Percentiles rank a stretch among this genome's conserved stretches.
phyloP scores from a whole-genome alignment of 1,140 invertebrate genomes.

The Pogonomyrmex californicus region DNA sequence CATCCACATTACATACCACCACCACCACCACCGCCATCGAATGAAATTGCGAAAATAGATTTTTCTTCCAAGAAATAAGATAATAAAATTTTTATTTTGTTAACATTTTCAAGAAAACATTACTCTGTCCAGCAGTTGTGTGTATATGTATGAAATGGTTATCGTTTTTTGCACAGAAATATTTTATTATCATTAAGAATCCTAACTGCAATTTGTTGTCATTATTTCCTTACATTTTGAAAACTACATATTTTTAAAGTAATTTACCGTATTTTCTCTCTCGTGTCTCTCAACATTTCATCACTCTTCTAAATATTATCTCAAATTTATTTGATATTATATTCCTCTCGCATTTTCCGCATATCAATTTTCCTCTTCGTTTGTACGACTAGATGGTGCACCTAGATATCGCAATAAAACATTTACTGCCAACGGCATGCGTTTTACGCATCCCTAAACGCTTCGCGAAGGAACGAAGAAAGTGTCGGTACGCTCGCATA shows the following conservation, averaged over 20 bases:
- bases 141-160: not conserved
- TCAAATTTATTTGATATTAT: not conserved
- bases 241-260: not conserved
- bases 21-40: not conserved
- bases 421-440: slow-evolving; percentile 40
- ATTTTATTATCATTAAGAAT: slow-evolving; percentile 15
- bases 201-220: not conserved
- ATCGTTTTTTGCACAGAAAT: not conserved
- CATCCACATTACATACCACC: slow-evolving; percentile 23
- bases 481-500: slow-evolving; percentile 25
- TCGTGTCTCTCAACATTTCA: too few relatives aligned
- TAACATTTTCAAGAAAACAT: not conserved
- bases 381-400: slow-evolving; percentile 18
- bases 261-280: not conserved
- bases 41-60: not conserved
- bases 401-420: slow-evolving; percentile 41
- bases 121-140: not conserved
- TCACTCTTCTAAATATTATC: not conserved
- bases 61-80: not conserved
- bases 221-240: not conserved
- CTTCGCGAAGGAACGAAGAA: slow-evolving; percentile 25
- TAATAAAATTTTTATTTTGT: slow-evolving; percentile 13
- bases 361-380: slow-evolving; percentile 15
- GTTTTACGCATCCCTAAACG: slow-evolving; percentile 51
- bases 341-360: not conserved